Evolutionary conservation across 2,113 vertebrate species (phyloP).

Genomic region (Craseonycteris thonglongyai): DNA sequence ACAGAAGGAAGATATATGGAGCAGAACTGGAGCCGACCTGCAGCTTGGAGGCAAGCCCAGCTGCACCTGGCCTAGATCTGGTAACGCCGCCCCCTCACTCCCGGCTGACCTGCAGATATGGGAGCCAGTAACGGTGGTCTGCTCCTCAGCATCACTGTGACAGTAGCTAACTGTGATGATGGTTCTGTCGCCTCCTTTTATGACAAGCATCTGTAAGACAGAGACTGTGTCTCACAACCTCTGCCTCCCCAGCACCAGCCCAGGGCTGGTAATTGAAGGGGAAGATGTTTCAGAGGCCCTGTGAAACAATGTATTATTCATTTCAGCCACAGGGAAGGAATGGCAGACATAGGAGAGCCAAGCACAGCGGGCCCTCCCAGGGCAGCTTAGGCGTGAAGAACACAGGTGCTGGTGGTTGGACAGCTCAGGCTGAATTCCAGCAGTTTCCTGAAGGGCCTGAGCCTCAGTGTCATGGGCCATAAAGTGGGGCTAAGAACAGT

Average conservation of each 20-base stretch:
- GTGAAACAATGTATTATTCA: not conserved
- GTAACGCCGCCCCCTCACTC: not conserved
- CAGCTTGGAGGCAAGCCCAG: not conserved
- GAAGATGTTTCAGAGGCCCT: not conserved
- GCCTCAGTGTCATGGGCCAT: not conserved
- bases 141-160: not conserved
- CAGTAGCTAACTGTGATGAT: not conserved
- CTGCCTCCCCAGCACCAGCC: not conserved
- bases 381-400: not conserved
- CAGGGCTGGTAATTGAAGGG: not conserved
- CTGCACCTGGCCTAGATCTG: not conserved
- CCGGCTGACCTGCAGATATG: not conserved
- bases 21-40: not conserved
- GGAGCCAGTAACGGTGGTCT: not conserved
- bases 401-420: not conserved
- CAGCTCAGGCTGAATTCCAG: not conserved
- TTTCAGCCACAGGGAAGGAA: not conserved
- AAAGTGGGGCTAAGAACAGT: too few species aligned
- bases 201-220: not conserved
- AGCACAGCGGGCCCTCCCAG: fast-evolving
- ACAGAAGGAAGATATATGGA: not conserved
- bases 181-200: not conserved
- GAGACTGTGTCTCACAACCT: not conserved
- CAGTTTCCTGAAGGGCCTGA: not conserved
- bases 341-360: not conserved